Conservation (phyloP, 2,888 invertebrate species). For the Drosophila putrida region DNA sequence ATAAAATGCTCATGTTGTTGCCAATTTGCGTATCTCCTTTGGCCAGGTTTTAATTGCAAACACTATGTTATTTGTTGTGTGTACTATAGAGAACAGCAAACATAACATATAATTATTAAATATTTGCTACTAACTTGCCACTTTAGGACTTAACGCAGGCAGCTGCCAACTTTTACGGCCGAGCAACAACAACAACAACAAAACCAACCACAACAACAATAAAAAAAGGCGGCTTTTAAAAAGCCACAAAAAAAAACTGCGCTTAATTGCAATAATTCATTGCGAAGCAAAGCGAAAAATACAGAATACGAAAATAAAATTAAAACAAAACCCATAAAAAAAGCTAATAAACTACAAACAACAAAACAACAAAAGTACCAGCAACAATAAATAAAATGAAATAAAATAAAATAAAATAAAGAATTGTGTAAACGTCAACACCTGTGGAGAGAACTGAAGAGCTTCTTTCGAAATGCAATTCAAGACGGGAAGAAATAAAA, state of each 20-base stretch:
- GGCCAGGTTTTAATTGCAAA: slow-evolving; percentile 46
- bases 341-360: slow-evolving; percentile 64
- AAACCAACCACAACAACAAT: not conserved
- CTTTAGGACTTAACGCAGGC: slow-evolving; percentile 51
- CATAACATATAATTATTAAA: slow-evolving; percentile 65
- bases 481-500: slow-evolving; percentile 32
- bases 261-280: slow-evolving; percentile 81
- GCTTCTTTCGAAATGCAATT: slow-evolving; percentile 49
- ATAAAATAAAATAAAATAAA: slow-evolving; percentile 27
- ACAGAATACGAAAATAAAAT: slow-evolving; percentile 50
- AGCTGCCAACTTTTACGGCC: slow-evolving; percentile 44
- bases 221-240: slow-evolving; percentile 66
- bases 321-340: slow-evolving; percentile 70
- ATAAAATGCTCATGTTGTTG: slow-evolving; percentile 13
- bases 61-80: slow-evolving; percentile 33
- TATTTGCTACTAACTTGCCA: slow-evolving; percentile 71
- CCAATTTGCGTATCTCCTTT: slow-evolving; percentile 33
- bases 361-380: slow-evolving; percentile 13
- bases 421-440: slow-evolving; percentile 71
- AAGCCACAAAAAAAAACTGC: slow-evolving; percentile 70
- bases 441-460: slow-evolving; percentile 57
- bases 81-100: slow-evolving; percentile 25
- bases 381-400: slow-evolving; percentile 48
- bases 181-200: not conserved
- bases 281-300: slow-evolving; percentile 53